Evolutionary conservation across 2,113 vertebrate genomes (phyloP).

Genomic region (Tachysurus vachellii): DNA sequence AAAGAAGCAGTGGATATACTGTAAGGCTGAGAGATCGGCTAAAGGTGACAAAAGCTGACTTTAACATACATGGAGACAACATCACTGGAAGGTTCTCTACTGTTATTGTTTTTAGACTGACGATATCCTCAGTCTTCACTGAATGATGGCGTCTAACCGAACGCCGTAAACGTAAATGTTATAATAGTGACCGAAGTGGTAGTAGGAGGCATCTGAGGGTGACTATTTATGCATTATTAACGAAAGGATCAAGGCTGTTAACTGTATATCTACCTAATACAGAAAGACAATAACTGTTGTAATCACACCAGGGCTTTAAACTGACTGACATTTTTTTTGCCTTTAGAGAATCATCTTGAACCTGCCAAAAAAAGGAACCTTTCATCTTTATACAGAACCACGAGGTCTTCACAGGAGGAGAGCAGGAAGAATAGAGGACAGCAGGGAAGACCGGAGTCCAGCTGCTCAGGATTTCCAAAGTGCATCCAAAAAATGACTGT

Average conservation of each 20-base stretch:
- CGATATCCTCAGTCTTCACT: too few relatives aligned
- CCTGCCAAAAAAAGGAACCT: slow-evolving; percentile 21
- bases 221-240: not conserved
- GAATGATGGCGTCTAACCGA: too few relatives aligned
- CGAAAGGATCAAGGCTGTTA: not conserved
- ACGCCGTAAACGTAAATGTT: too few relatives aligned
- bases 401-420: slow-evolving; percentile 3
- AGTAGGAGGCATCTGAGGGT: not conserved
- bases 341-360: slow-evolving; percentile 5
- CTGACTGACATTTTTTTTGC: not conserved
- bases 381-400: slow-evolving; percentile 39
- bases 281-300: not conserved
- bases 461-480: slow-evolving; percentile 29
- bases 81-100: not conserved
- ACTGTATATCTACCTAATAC: not conserved
- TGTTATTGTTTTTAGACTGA: not conserved
- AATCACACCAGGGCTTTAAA: slow-evolving; percentile 13
- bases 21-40: not conserved
- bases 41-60: not conserved
- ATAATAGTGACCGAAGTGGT: not conserved
- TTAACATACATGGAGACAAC: not conserved
- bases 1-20: not conserved
- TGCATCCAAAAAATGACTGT: slow-evolving; percentile 37
- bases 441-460: slow-evolving; percentile 43
- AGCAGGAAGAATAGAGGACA: slow-evolving; percentile 21